phyloP scores from a whole-genome alignment of 2,797 vertebrate genomes.

The Trichosurus vulpecula region DNA sequence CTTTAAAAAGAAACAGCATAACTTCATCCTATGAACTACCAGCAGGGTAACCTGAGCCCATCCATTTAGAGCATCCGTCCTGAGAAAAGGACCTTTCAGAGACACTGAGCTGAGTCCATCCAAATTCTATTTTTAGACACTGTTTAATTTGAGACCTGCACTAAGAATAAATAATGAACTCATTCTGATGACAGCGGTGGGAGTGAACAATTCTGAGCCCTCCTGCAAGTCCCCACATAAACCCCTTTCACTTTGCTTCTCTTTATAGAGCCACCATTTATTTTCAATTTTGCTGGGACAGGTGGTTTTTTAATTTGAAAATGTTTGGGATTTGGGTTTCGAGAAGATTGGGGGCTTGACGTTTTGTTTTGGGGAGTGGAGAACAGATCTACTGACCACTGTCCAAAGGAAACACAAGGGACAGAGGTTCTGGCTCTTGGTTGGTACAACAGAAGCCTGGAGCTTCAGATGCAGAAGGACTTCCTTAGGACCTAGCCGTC shows the following conservation, averaged over 20 bases:
- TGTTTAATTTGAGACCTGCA: conserved; percentile 81
- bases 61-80: conserved; percentile 59
- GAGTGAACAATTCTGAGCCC: conserved; percentile 56
- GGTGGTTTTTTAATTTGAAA: neutral
- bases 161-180: conserved; percentile 85
- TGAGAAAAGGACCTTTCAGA: conserved; percentile 68
- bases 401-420: conserved; percentile 28
- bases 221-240: conserved; percentile 54
- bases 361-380: conserved; percentile 35
- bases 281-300: neutral
- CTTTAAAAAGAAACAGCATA: neutral
- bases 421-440: neutral
- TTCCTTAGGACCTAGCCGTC: neutral
- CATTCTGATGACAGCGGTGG: conserved; percentile 77
- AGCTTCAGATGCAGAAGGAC: conserved; percentile 19
- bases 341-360: neutral
- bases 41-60: conserved; percentile 44
- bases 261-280: conserved; percentile 42
- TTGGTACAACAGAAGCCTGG: neutral
- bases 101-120: conserved; percentile 73
- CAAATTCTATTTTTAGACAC: conserved; percentile 80
- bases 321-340: neutral
- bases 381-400: conserved; percentile 3
- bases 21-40: neutral
- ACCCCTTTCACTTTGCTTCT: conserved; percentile 54